phyloP scores from a whole-genome alignment of 2,888 invertebrate species.

The Euproctis similis region DNA sequence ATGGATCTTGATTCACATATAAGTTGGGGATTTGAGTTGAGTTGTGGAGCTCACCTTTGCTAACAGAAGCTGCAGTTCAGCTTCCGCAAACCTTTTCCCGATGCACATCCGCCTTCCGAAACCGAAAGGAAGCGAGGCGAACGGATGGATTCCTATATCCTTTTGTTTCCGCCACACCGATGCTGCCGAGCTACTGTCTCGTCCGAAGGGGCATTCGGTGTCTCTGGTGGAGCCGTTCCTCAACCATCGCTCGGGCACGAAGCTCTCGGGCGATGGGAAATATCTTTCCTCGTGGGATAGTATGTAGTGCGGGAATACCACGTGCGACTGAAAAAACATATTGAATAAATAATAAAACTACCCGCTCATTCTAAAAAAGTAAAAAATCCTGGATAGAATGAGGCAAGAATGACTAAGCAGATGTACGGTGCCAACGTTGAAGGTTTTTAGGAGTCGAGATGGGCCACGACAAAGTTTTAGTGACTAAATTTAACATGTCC shows the following conservation, averaged over 20 bases:
- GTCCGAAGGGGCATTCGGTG: constrained; percentile 12
- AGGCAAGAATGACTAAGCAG: too few species aligned
- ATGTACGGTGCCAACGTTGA: too few species aligned
- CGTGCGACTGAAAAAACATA: constrained; percentile 78
- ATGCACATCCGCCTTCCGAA: constrained; percentile 86
- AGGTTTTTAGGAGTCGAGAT: too few species aligned
- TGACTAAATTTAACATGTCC: too few species aligned
- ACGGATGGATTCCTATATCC: constrained; percentile 81
- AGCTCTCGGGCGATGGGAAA: constrained; percentile 81
- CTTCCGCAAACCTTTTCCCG: constrained; percentile 87
- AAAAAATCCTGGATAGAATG: too few species aligned
- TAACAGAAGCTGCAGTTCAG: constrained; percentile 82
- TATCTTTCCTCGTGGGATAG: constrained; percentile 83
- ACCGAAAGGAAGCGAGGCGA: constrained; percentile 84
- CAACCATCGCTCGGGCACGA: constrained; percentile 87
- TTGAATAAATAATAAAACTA: too few species aligned
- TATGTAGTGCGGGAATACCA: constrained; percentile 86
- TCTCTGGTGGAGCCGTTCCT: constrained; percentile 52
- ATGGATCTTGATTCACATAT: too few species aligned
- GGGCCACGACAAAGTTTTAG: too few species aligned
- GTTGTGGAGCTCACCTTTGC: constrained; percentile 81
- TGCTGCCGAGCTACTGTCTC: constrained; percentile 16
- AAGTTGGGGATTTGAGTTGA: too few species aligned
- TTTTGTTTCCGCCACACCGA: constrained; percentile 56
- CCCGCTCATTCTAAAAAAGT: too few species aligned